Percentiles rank a stretch among this genome's conserved stretches.
Evolutionary conservation across 2,797 vertebrate species (phyloP).

Genomic region (Mus minutoides): DNA sequence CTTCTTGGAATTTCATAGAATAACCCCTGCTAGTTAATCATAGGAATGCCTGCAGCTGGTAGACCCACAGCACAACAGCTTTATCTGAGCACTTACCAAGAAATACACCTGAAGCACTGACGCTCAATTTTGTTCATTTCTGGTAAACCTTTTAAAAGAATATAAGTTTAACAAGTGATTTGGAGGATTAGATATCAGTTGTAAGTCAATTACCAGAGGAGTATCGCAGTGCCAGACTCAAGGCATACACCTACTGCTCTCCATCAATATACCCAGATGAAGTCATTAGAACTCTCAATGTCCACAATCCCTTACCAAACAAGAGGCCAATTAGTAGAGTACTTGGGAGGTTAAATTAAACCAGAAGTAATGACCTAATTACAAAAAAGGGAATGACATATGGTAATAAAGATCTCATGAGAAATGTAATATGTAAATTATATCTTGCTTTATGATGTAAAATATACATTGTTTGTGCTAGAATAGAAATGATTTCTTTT

Average conservation of each 20-base stretch:
- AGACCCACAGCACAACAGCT: neutral
- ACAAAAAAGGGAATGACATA: constrained; percentile 63
- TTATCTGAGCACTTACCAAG: constrained; percentile 53
- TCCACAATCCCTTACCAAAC: neutral
- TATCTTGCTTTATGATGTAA: constrained; percentile 87
- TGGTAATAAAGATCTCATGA: constrained; percentile 80
- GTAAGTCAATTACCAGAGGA: constrained; percentile 50
- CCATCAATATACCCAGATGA: neutral
- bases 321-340: constrained; percentile 57
- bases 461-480: constrained; percentile 87
- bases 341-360: constrained; percentile 60
- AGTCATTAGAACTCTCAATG: neutral
- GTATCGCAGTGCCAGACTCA: neutral
- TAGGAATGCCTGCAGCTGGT: neutral
- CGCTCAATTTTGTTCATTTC: constrained; percentile 50
- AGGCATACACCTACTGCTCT: constrained; percentile 1
- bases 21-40: neutral
- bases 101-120: neutral
- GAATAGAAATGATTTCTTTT: constrained; percentile 85
- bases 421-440: constrained; percentile 86
- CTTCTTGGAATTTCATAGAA: neutral
- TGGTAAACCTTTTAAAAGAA: neutral
- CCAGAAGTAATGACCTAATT: constrained; percentile 69
- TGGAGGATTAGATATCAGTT: constrained; percentile 45
- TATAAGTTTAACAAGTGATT: constrained; percentile 56